phyloP scores from a whole-genome alignment of 2,888 invertebrate genomes.

The Sthenelais limicola region DNA sequence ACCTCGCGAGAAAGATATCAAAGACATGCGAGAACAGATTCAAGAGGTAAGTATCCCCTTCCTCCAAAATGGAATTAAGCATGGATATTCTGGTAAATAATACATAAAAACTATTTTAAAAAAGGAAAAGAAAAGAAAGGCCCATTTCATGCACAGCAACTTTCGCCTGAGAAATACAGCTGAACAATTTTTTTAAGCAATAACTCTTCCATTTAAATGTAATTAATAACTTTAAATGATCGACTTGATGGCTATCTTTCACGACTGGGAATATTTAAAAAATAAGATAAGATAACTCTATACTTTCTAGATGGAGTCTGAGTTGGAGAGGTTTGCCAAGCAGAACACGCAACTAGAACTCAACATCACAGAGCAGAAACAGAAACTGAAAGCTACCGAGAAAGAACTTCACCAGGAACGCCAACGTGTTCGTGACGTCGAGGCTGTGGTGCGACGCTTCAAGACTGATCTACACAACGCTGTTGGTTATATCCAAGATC shows the following conservation, averaged over 20 bases:
- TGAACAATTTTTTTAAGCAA: neutral
- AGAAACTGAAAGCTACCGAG: slow-evolving; percentile 83
- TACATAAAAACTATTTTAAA: neutral
- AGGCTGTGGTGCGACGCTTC: slow-evolving; percentile 79
- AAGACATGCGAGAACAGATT: slow-evolving; percentile 86
- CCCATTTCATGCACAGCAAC: neutral
- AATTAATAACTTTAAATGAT: neutral
- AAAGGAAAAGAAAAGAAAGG: neutral
- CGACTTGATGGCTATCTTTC: neutral
- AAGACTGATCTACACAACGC: slow-evolving; percentile 87
- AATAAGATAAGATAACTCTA: neutral
- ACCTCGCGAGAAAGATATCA: slow-evolving; percentile 88
- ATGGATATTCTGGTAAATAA: neutral
- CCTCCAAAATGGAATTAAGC: neutral
- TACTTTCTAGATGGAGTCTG: slow-evolving; percentile 80
- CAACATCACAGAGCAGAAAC: slow-evolving; percentile 83
- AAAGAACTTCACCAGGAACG: slow-evolving; percentile 80
- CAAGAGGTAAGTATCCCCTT: slow-evolving; percentile 64
- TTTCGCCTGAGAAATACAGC: neutral
- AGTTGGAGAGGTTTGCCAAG: slow-evolving; percentile 84
- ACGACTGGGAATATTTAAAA: neutral
- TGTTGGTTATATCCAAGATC: slow-evolving; percentile 84
- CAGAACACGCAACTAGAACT: slow-evolving; percentile 81
- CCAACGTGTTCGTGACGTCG: slow-evolving; percentile 72
- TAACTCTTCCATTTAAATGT: neutral